Conservation (phyloP, 1,140 invertebrate genomes). For the Pseudachorutes palmiensis region DNA sequence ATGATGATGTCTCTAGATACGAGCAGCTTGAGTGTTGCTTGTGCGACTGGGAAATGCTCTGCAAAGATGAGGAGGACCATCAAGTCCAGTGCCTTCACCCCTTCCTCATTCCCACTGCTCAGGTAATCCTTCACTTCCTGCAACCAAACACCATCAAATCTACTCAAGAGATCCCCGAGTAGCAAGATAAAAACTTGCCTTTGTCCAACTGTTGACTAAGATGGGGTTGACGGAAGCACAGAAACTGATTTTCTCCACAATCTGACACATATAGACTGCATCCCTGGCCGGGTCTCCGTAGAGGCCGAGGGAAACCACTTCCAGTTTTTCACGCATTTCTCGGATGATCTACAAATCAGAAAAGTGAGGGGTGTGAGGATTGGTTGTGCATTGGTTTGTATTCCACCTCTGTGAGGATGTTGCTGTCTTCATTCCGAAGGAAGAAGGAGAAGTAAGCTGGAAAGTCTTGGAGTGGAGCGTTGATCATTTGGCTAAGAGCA, state of each 20-base stretch:
- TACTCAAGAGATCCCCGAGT: neutral
- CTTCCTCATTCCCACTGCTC: neutral
- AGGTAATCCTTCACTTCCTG: slow-evolving; percentile 23
- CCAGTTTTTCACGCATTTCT: slow-evolving; percentile 29
- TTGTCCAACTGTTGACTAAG: slow-evolving; percentile 23
- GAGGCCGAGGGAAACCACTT: neutral
- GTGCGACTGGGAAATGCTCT: neutral
- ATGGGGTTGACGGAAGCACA: slow-evolving; percentile 19
- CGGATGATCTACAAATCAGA: slow-evolving; percentile 17
- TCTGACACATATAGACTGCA: neutral
- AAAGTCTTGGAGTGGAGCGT: slow-evolving; percentile 20
- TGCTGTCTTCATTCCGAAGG: slow-evolving; percentile 16
- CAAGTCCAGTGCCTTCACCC: slow-evolving; percentile 21
- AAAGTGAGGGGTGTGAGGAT: neutral
- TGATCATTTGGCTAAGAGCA: slow-evolving; percentile 27
- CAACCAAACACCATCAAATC: neutral
- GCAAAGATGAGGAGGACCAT: slow-evolving; percentile 24
- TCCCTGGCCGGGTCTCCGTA: neutral
- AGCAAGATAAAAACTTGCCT: slow-evolving; percentile 11
- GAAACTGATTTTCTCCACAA: slow-evolving; percentile 20
- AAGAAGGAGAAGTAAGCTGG: slow-evolving; percentile 30
- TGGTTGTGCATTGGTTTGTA: neutral
- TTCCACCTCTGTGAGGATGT: slow-evolving; percentile 17
- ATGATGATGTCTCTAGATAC: slow-evolving; percentile 11
- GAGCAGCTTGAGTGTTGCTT: slow-evolving; percentile 4